phyloP scores from a whole-genome alignment of 2,888 invertebrate species.

The Drosophila mulleri region DNA sequence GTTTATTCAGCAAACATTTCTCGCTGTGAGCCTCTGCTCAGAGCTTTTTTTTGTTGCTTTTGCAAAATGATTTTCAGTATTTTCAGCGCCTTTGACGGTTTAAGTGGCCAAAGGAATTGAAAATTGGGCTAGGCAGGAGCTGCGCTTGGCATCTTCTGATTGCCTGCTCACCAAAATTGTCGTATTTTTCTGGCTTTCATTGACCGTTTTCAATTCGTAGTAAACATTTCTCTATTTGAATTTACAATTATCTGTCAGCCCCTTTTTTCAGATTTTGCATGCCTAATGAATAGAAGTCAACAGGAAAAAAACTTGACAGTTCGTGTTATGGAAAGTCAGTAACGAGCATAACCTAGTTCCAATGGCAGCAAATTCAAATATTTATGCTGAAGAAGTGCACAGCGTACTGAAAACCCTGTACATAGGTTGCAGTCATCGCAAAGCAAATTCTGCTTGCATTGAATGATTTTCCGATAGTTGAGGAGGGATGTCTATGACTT shows the following conservation, averaged over 20 bases:
- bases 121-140: constrained; percentile 23
- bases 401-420: not conserved
- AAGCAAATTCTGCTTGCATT: not conserved
- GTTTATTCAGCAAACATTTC: constrained; percentile 64
- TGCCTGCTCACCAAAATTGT: constrained; percentile 46
- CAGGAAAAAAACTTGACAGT: constrained; percentile 17
- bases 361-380: not conserved
- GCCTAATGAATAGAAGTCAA: not conserved
- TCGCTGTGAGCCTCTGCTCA: constrained; percentile 9
- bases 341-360: constrained; percentile 6
- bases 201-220: not conserved
- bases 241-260: not conserved
- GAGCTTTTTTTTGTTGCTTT: constrained; percentile 50
- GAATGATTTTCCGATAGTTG: not conserved
- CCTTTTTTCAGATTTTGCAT: not conserved
- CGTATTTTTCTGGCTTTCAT: constrained; percentile 40
- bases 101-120: constrained; percentile 60
- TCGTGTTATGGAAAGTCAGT: constrained; percentile 8
- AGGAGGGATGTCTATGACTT: too few relatives aligned
- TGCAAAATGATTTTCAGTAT: constrained; percentile 57
- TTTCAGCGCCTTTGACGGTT: constrained; percentile 70
- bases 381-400: not conserved
- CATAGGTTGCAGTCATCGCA: too few relatives aligned
- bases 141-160: constrained; percentile 66
- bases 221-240: constrained; percentile 1